Base-by-base conservation (phyloP, 2,797 vertebrate genomes). In the Trachurus trachurus region DNA sequence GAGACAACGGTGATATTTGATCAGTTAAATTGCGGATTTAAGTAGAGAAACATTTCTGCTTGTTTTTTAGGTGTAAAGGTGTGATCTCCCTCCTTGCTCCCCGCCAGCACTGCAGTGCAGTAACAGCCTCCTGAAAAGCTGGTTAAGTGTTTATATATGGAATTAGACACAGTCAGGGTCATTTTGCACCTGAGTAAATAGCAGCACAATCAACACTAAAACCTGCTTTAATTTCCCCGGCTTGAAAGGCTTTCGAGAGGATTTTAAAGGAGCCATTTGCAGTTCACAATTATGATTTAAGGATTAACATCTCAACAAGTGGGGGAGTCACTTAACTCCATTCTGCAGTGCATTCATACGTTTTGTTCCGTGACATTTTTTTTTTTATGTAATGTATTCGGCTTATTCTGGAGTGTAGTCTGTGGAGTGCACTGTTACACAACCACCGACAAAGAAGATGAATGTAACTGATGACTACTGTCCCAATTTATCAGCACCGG, bases 151-250 rank as follows among this genome's bases (percentile, higher is more conserved):
- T 78, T 77, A 21, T 69, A 34, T 66, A 74, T 72, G 71, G 66
- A 81, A 84, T 86, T 66, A 80, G 59, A 80, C 58, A 67, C 58
- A 66, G 63, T 45, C 11, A 54, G 66, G 80, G 63, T 57, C 8
- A 67, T 88, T 81, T 73, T 71, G 63, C 9, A 12, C 70, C 74
- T 39, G 71, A 42, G 57, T 80, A 83, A 87, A 89, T 57, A 78
- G 68, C 62, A 73, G 29, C 39, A 71, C 40, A 60, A 81, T 62
- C 57, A 58, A 61, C 80, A 42, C 66, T 78, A 61, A 72, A 76
- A 63, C 69, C 50, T 10, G 63, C 69, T 82, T 81, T 75, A 71
- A 74, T 74, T 81, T 61, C 56, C 75, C 39, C 58, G 15, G 5
- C 42, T 76, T 80, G n/a, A 70, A 70, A 74, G 45, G 71, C 77